Evolutionary conservation across 2,797 vertebrate genomes (phyloP), one percentile per base, ranked within the genome.

Genomic region (Smutsia gigantea): DNA sequence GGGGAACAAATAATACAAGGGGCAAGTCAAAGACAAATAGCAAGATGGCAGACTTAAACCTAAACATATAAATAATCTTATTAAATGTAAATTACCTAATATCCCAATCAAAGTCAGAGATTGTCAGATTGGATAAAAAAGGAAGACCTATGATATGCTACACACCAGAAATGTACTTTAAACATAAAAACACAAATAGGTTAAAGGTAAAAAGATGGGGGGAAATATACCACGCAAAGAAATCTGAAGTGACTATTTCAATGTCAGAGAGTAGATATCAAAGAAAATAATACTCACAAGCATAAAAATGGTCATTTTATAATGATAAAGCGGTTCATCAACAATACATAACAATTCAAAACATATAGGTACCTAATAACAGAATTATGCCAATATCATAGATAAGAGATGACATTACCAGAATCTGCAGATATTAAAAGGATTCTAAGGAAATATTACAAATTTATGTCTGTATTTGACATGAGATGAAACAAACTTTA

Each of bases 401-500:
- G 59, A 72, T 39, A 21, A 94, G 31, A 86, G 21, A 5, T 87
- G 10, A 75, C 21, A 92, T 55, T 31, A 81, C 14, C 57, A 69
- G 49, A 77, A 25, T 53, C 23, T 77, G 7, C 8, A 64, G 55
- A 92, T 87, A 64, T 74, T 57, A 86, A 87, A 81, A 81, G 51
- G 61, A 66, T 51, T 42, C 8, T 72, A 29, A 78, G 14, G 49
- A 95, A 90, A 49, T 85, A 92, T 53, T 87, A 31, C 21, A 23
- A 84, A 31, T 71, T 83, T 49, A 66, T 74, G 31, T 14, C 63
- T 66, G 14, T 19, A 93, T 57, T 42, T 77, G 53, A 93, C 18
- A 93, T 34, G 46, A 92, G 55, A 63, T 34, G 4, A 87, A 93
- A 82, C 13, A 91, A 88, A 79, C 66, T 87, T 68, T 90, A 15